A percentile compares a stretch with the other conserved stretches of the same genome.
Evolutionary conservation across 2,888 invertebrate species (phyloP).

Genomic region (Himalopsyche tibetana): DNA sequence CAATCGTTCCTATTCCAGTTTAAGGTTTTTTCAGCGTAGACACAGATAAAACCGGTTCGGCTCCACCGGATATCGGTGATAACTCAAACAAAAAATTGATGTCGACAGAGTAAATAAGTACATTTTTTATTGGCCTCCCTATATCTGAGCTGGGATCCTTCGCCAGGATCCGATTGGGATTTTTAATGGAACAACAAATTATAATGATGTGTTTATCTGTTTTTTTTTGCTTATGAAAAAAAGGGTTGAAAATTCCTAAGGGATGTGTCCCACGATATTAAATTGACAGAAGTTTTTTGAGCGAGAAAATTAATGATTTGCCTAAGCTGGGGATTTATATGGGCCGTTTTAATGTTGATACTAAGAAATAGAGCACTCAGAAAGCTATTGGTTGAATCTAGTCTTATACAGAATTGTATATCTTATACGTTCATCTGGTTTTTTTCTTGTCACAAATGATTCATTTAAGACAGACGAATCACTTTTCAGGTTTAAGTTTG

Average conservation of each 20-base stretch:
- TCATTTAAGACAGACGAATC: too few relatives aligned
- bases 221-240: constrained; percentile 16
- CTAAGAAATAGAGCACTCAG: too few relatives aligned
- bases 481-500: too few relatives aligned
- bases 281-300: constrained; percentile 26
- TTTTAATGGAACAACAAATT: constrained; percentile 48
- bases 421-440: too few relatives aligned
- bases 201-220: constrained; percentile 38
- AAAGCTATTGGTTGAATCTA: too few relatives aligned
- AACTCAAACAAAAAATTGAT: constrained; percentile 50
- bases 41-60: constrained; percentile 5
- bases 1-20: background rate
- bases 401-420: too few relatives aligned
- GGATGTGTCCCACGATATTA: constrained; percentile 2
- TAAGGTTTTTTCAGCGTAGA: background rate
- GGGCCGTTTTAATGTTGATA: constrained; percentile 14
- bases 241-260: constrained; percentile 23
- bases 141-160: constrained; percentile 22
- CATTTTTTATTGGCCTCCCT: constrained; percentile 49
- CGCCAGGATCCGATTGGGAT: constrained; percentile 49
- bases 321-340: constrained; percentile 20
- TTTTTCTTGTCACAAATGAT: too few relatives aligned
- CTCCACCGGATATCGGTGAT: constrained; percentile 58
- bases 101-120: constrained; percentile 50
- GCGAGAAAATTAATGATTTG: constrained; percentile 19